Evolutionary conservation across 2,113 vertebrate genomes (phyloP), one percentile per base, ranked within the genome.

Genomic region (Scomber japonicus): DNA sequence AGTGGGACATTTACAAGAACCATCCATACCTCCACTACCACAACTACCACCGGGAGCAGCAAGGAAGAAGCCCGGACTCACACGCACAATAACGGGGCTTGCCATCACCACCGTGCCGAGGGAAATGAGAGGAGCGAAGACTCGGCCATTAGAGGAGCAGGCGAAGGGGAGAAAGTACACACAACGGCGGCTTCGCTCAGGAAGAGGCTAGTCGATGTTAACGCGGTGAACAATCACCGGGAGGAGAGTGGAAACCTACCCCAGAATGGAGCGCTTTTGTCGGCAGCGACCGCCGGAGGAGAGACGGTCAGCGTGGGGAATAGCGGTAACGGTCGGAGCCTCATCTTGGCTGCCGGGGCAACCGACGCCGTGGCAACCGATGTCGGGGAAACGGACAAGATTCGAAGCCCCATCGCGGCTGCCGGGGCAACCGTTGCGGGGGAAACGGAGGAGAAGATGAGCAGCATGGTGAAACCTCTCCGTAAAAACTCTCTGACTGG

Each of bases 401-500:
- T 24, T 6, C 15, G 57, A 17, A 61, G 68, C n/a, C 31, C 48
- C 40, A 13, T 31, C 1, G 45, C 14, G 48, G 35, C 48, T 49
- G 11, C 31, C 11, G 55, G 46, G 13, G 13, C 16, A 15, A 53
- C 65, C 3, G 3, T 19, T 11, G 50, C n/a, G 15, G 49, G 15
- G 30, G 3, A 11, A 54, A 35, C n/a, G 12, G 65, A 54, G 15
- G 27, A 49, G 17, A 5, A 31, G 19, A 24, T 24, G 24, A 30
- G 24, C 63, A 74, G 78, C 73, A 84, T 79, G 5, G 69, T 94
- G 21, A 94, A 94, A 57, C 92, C 92, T 5, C 94, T 93, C 55
- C 97, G 98, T 3, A 97, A 93, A 74, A 99, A 99, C 93, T 99
- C 98, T 0, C 95, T 99, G 7, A 97, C 97, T 0, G 96, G 92